These are phyloP conservation scores for Hydrozoanthus tunicans DNA, from an alignment of 64 coral and sea anemone genomes.

Conservation along the genomic window DNA sequence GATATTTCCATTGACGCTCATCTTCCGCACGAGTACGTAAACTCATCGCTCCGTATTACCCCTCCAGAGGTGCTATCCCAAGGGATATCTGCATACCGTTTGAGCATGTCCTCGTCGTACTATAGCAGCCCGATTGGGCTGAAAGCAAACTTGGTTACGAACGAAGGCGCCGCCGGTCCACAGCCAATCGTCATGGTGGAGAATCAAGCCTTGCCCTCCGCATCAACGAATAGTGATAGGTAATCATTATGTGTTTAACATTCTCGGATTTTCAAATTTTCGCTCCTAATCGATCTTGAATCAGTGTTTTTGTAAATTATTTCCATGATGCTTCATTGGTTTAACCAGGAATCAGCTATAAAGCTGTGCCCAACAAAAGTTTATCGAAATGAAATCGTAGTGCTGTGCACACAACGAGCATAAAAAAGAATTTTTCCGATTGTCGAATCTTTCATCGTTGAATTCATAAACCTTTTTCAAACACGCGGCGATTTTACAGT, in stretches of 20 bases:
- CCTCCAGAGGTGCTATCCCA: constrained; percentile 72
- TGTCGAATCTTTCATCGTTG: too few species aligned
- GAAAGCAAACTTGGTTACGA: background rate
- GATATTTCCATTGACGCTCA: constrained; percentile 77
- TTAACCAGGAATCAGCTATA: too few species aligned
- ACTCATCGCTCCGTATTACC: constrained; percentile 76
- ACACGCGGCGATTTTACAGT: too few species aligned
- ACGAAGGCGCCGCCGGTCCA: background rate
- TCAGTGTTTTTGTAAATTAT: background rate
- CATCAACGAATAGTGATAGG: background rate
- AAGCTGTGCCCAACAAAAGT: too few species aligned
- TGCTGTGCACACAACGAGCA: too few species aligned
- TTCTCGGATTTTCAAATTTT: background rate
- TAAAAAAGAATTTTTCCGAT: too few species aligned
- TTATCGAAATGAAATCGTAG: too few species aligned
- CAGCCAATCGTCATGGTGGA: background rate
- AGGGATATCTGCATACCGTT: constrained; percentile 24
- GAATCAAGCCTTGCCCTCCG: background rate
- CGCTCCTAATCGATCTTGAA: too few species aligned
- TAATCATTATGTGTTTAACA: background rate
- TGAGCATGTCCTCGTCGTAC: background rate
- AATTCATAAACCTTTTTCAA: too few species aligned
- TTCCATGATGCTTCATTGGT: too few species aligned
- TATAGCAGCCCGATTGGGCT: constrained; percentile 5
- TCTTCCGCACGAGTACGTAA: constrained; percentile 62